Base-by-base conservation (phyloP, 1,140 invertebrate genomes). In the Babylonia areolata region DNA sequence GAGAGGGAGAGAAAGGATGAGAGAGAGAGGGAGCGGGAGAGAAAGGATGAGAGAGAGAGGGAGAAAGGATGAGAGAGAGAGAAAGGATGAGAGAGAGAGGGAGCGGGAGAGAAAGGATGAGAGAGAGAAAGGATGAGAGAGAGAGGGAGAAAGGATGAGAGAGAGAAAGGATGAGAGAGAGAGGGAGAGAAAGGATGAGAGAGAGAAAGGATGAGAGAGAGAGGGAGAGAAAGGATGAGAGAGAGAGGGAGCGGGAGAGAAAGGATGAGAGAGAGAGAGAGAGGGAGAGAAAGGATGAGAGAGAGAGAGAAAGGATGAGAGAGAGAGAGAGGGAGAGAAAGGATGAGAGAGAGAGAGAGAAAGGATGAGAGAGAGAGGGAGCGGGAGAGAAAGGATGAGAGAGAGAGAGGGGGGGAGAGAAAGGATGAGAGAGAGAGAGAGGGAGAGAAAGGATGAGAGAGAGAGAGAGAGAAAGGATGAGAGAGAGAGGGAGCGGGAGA, bases 341-440 rank as follows among this genome's bases (percentile, higher is more conserved):
- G 39, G 11, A 3, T 3, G 28, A 31, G 35, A 35, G 35, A 35
- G 35, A 73, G 28, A 73, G 28, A 73, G 71, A n/a, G 28, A 35
- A 28, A 31, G 71, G 11, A n/a, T 9, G 71, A 35, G n/a, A n/a
- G 42, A 46, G 15, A 46, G 15, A 6, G 15, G 42, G 15, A 46
- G 77, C 11, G 77, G 23, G 77, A 79, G n/a, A 79, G 77, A 79
- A 33, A 79, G 77, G 42, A 42, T 33, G n/a, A n/a, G n/a, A n/a
- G 35, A n/a, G n/a, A 73, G 35, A 35, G 71, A 35, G 71, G 28
- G 71, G 28, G 35, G 11, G 71, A 73, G 71, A 35, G 35, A 31
- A 28, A n/a, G 28, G 28, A 28, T 11, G 71, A 73, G 71, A 73
- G 28, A 73, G 71, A n/a, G 28, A 35, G 71, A 31, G 71, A 31